Evolutionary conservation across 64 coral and sea anemone genomes (phyloP), one percentile per base, ranked within the genome.

Genomic region (Porites australiensis): DNA sequence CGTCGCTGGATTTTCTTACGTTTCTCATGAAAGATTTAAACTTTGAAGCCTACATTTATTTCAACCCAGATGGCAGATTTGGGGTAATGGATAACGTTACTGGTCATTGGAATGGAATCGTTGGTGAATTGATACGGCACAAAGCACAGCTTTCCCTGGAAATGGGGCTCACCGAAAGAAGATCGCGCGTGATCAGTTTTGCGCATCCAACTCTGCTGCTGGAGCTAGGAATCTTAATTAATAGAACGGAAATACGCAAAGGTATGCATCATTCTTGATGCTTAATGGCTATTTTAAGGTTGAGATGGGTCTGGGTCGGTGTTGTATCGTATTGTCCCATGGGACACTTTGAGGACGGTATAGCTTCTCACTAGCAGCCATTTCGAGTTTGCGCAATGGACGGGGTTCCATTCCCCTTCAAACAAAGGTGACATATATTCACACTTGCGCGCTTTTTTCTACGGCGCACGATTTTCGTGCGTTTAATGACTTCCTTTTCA

Each of bases 21-120:
- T 45, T 90, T 51, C 46, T 90, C 0, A 58, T 80, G 79, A 79
- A 70, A 60, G 88, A 90, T 47, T 60, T 90, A 50, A 51, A 90
- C 3, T 90, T 90, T 10, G 54, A 80, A 27, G 75, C 88, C 3
- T 51, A 53, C 18, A 69, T 90, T 7, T 90, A 90, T 62, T 90
- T 90, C 57, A 20, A 63, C 8, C 88, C 75, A 5, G 88, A 90
- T 69, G 75, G 75, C 1, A 19, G 70, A 70, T 90, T 20, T 62
- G 88, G 88, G 18, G 22, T 27, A 27, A 45, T 45, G 4, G 68
- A 90, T 3, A 14, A 44, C n/a, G 71, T 9, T 13, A 20, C 75
- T 14, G 62, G 64, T 44, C 0, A 70, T 4, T 90, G 88, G 88
- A 90, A 66, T 59, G 88, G 88, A 3, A 53, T 90, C 13, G 78